These are phyloP conservation scores for Parauchenoglanis ngamensis DNA, from an alignment of 2,797 vertebrate species.

Conservation along the genomic window DNA sequence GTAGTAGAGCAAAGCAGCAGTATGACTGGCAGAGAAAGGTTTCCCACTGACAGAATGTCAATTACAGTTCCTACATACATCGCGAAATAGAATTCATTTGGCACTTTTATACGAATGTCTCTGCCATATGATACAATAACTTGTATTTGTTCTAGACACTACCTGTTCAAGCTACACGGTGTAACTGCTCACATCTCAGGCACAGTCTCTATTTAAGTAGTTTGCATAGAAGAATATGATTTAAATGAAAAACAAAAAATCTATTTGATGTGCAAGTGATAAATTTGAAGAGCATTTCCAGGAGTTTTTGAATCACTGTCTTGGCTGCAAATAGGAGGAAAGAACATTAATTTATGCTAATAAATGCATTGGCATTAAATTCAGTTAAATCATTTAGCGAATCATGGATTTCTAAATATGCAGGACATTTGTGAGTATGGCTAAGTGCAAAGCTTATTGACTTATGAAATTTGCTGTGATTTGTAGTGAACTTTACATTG, in stretches of 20 bases:
- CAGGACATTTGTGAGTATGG: background rate
- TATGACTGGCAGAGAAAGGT: background rate
- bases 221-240: background rate
- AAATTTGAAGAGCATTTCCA: slow-evolving; percentile 11
- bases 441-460: background rate
- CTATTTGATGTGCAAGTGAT: background rate
- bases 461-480: background rate
- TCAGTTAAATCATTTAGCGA: background rate
- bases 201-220: background rate
- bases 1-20: too few species aligned
- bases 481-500: background rate
- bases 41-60: background rate
- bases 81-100: background rate
- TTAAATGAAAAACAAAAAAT: background rate
- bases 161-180: background rate
- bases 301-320: background rate
- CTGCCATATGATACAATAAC: background rate
- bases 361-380: slow-evolving; percentile 9
- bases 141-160: background rate
- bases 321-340: slow-evolving; percentile 2
- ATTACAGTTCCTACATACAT: background rate
- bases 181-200: background rate
- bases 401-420: slow-evolving; percentile 4
- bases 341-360: slow-evolving; percentile 18
- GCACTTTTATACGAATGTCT: background rate